Conservation (phyloP, 2,113 vertebrate species). For the Oxyruncus cristatus region DNA sequence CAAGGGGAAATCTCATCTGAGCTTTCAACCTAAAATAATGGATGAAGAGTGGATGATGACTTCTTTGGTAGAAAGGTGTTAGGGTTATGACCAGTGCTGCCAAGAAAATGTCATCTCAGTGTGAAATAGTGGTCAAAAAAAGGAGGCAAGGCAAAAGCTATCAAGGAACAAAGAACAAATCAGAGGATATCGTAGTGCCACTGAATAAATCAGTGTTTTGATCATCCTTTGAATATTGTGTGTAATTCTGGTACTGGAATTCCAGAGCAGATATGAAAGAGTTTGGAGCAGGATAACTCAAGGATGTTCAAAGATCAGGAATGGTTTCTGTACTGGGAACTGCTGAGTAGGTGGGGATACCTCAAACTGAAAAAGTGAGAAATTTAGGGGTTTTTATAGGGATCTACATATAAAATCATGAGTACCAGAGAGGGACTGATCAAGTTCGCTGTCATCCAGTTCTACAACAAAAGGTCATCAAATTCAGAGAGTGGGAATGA, state of each 20-base stretch:
- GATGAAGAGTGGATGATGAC: neutral
- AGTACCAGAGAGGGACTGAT: neutral
- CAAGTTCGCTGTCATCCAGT: rapidly evolving
- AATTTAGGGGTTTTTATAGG: neutral
- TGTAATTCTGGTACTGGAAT: neutral
- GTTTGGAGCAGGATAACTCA: neutral
- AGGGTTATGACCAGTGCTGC: neutral
- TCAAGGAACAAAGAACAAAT: neutral
- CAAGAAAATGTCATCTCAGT: neutral
- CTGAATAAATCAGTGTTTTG: neutral
- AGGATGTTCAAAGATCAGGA: neutral
- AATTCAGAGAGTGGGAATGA: neutral
- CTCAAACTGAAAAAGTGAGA: neutral
- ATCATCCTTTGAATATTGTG: neutral
- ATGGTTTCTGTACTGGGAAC: neutral
- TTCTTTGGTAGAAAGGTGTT: neutral
- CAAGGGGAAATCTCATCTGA: neutral
- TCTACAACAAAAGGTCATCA: neutral
- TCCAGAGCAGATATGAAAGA: neutral
- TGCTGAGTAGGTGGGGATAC: neutral
- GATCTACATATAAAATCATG: neutral
- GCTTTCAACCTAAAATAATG: neutral
- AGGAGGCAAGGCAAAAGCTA: neutral
- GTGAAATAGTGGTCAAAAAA: neutral
- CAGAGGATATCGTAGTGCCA: neutral